Evolutionary conservation across 2,888 invertebrate genomes (phyloP), one percentile per base, ranked within the genome.

Genomic region (Lottia gigantea): DNA sequence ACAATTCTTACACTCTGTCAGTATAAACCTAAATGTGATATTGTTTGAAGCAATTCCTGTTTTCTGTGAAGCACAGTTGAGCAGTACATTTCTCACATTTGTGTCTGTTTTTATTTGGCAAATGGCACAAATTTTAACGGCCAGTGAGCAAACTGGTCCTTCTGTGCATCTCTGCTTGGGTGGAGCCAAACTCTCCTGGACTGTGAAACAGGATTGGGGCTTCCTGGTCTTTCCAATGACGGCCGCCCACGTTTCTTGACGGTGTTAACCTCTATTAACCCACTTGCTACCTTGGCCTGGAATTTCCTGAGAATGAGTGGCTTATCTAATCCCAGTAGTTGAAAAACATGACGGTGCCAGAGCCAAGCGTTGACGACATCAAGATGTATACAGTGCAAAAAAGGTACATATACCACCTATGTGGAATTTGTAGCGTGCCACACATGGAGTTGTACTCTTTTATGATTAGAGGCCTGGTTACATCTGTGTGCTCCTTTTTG

Each of bases 381-480:
- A 46, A 71, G 16, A 14, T 19, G 47, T 55, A 67, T 62, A 26
- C 62, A 49, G 46, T 66, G 71, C 71, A 67, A 62, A 66, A 71
- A 16, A 66, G 11, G 71, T 71, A 67, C 47, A 71, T 31, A 45
- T 71, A 71, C 71, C 71, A 71, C 31, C 71, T 25, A 11, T 63
- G 63, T 1, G 71, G 26, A 49, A 62, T 16, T 47, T 62, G 47
- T 67, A 62, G 16, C 40, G 31, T 25, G 66, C 66, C 16, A 67
- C 63, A 62, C 40, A 71, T 15, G 47, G 55, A 63, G 62, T 71
- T 67, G 19, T 19, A 19, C 4, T 19, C 55, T 19, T 19, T 19
- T 19, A 55, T 55, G 8, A 49, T 49, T 8, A 11, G 8, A 19
- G 19, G 19, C 8, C 55, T n/a, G 8, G n/a, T 49, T n/a, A 70